Evolutionary conservation across 2,797 vertebrate genomes (phyloP).

Genomic region (Aythya fuligula): DNA sequence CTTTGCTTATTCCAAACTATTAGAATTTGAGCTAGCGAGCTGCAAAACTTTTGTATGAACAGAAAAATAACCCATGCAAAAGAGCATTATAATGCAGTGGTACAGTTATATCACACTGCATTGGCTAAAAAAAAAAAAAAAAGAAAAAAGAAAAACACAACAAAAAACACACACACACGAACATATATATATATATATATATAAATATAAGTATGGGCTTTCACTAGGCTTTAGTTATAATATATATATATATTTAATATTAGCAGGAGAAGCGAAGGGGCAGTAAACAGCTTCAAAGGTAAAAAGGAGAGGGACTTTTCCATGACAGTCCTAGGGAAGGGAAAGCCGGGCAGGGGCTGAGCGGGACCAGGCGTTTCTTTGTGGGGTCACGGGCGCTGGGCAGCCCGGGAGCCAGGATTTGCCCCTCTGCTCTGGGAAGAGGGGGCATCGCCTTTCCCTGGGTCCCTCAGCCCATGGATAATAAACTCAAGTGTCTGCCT

Average conservation of each 20-base stretch:
- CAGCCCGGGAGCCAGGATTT: not conserved
- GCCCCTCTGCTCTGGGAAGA: not conserved
- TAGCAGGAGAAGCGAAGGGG: not conserved
- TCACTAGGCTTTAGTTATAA: not conserved
- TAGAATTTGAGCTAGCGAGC: not conserved
- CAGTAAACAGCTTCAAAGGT: not conserved
- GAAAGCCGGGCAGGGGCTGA: not conserved
- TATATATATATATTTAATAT: not conserved
- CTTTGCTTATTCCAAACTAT: not conserved
- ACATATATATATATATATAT: too few species aligned
- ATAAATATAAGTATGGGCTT: not conserved
- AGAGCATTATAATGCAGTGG: not conserved
- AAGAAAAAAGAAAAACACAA: not conserved
- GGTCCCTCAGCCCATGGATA: conserved; percentile 33
- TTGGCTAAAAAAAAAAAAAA: not conserved
- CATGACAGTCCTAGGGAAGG: not conserved
- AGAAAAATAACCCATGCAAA: not conserved
- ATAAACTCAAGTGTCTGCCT: conserved; percentile 63
- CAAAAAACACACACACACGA: not conserved
- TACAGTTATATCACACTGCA: not conserved
- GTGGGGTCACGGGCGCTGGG: not conserved
- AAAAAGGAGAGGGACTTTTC: not conserved
- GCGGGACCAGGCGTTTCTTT: not conserved
- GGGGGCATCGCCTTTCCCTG: not conserved
- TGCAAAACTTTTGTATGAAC: not conserved